phyloP scores from a whole-genome alignment of 1,140 invertebrate species.

The Ctenoplectra terminalis region DNA sequence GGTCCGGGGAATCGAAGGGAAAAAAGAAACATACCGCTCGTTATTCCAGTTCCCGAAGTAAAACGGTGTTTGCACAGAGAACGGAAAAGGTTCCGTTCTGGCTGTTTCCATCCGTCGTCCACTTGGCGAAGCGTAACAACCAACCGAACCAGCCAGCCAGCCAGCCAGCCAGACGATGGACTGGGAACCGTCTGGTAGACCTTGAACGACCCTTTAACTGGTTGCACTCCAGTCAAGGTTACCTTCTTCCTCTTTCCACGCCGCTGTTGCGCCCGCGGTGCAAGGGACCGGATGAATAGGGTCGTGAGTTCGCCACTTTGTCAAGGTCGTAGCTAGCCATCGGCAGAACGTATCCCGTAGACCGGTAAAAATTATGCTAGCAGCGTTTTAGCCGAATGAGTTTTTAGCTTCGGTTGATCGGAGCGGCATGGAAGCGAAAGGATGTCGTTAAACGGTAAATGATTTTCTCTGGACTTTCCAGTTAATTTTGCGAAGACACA shows the following conservation, averaged over 20 bases:
- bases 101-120: slow-evolving; percentile 57
- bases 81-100: slow-evolving; percentile 64
- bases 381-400: background rate
- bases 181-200: slow-evolving; percentile 65
- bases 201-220: slow-evolving; percentile 74
- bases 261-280: slow-evolving; percentile 22
- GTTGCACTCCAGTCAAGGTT: slow-evolving; percentile 68
- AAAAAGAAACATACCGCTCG: slow-evolving; percentile 17
- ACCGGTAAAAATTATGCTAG: background rate
- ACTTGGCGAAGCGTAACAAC: slow-evolving; percentile 62
- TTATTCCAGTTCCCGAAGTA: slow-evolving; percentile 51
- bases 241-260: slow-evolving; percentile 64
- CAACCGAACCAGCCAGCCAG: slow-evolving; percentile 35
- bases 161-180: slow-evolving; percentile 53
- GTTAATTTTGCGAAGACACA: no score
- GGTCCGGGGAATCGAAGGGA: background rate
- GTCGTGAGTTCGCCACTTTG: slow-evolving; percentile 64
- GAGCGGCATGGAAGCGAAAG: no score
- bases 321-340: slow-evolving; percentile 47
- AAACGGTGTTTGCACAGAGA: slow-evolving; percentile 57
- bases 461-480: background rate
- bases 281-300: slow-evolving; percentile 58
- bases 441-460: background rate
- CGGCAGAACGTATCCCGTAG: background rate
- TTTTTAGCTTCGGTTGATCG: slow-evolving; percentile 1